phyloP scores from a whole-genome alignment of 2,113 vertebrate species.

The Hippocampus abdominalis region DNA sequence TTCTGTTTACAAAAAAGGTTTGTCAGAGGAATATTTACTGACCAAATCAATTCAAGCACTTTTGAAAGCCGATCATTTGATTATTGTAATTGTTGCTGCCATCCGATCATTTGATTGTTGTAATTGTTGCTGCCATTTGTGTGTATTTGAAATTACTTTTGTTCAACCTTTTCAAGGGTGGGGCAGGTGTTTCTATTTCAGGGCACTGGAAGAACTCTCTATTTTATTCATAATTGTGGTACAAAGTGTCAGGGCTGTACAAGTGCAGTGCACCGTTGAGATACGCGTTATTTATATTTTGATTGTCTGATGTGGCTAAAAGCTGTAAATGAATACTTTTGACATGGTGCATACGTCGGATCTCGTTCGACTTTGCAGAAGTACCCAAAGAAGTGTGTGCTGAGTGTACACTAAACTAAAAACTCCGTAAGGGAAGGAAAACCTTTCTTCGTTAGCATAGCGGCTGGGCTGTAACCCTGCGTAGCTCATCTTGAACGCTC shows the following conservation, averaged over 20 bases:
- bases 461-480: slow-evolving; percentile 20
- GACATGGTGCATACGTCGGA: background rate
- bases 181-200: too few relatives aligned
- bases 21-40: background rate
- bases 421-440: background rate
- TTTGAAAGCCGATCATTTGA: background rate
- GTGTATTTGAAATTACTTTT: too few relatives aligned
- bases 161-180: too few relatives aligned
- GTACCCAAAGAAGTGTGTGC: background rate
- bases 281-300: too few relatives aligned
- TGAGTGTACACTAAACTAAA: background rate
- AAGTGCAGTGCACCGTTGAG: too few relatives aligned
- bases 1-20: too few relatives aligned
- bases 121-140: too few relatives aligned
- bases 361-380: background rate
- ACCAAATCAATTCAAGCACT: background rate
- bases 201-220: background rate
- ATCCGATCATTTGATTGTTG: too few relatives aligned
- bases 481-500: slow-evolving; percentile 40
- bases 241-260: too few relatives aligned
- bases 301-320: background rate
- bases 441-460: background rate
- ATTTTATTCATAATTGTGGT: background rate
- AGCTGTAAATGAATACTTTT: background rate
- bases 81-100: too few relatives aligned